Evolutionary conservation across 2,888 invertebrate genomes (phyloP).

Genomic region (Drosophila mimetica): DNA sequence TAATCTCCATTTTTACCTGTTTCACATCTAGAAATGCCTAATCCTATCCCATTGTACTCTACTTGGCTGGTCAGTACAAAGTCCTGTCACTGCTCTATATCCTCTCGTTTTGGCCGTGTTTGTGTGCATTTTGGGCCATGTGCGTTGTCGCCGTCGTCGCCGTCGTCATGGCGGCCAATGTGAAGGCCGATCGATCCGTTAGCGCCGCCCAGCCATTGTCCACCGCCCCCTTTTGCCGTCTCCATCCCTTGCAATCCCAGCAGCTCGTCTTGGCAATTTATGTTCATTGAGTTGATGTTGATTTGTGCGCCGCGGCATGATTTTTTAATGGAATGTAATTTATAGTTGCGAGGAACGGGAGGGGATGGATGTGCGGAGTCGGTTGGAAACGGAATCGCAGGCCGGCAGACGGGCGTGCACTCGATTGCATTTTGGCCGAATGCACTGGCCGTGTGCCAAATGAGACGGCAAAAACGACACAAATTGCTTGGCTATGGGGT

Average conservation of each 20-base stretch:
- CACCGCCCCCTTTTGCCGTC: conserved; percentile 6
- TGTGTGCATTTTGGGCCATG: conserved; percentile 54
- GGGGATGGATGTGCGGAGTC: conserved; percentile 1
- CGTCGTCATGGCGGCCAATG: conserved; percentile 67
- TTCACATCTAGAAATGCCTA: not conserved
- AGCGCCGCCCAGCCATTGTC: conserved; percentile 25
- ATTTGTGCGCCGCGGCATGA: conserved; percentile 71
- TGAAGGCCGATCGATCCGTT: conserved; percentile 73
- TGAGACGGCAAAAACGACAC: conserved; percentile 58
- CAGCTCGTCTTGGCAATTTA: conserved; percentile 61
- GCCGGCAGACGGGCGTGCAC: conserved; percentile 49
- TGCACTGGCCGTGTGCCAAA: conserved; percentile 69
- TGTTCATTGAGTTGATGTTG: conserved; percentile 77
- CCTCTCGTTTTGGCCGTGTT: conserved; percentile 14
- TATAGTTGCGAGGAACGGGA: conserved; percentile 43
- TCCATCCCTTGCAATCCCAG: not conserved
- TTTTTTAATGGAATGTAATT: conserved; percentile 75
- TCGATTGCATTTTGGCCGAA: conserved; percentile 66
- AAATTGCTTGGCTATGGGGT: conserved; percentile 30
- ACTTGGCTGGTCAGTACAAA: conserved; percentile 22
- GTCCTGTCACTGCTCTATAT: conserved; percentile 29
- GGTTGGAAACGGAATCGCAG: conserved; percentile 18
- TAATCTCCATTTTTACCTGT: no score
- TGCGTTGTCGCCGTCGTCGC: conserved; percentile 40
- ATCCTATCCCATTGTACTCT: conserved; percentile 16